Evolutionary conservation across 2,113 vertebrate species (phyloP).

Genomic region (Campylomormyrus tamandua): DNA sequence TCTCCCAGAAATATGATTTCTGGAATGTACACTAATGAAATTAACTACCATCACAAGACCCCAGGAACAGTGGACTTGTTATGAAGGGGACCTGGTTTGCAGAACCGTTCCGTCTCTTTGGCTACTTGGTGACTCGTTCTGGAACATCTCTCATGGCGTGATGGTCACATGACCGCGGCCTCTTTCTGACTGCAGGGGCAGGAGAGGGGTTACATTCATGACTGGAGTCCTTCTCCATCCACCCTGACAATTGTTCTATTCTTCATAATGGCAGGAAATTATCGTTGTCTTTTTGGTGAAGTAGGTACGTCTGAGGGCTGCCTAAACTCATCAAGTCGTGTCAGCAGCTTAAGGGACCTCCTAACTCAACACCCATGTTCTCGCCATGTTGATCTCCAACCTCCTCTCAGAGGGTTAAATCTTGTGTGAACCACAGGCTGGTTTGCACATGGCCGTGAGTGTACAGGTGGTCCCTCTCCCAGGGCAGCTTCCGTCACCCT

Average conservation of each 20-base stretch:
- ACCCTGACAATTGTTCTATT: conserved; percentile 17
- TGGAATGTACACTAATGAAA: conserved; percentile 17
- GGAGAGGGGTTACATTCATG: background rate
- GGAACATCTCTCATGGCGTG: background rate
- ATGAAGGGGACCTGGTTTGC: background rate
- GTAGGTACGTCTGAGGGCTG: background rate
- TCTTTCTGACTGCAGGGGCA: background rate
- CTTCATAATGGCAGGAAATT: conserved; percentile 13
- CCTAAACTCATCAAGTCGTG: background rate
- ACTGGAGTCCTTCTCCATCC: background rate
- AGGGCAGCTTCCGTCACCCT: background rate
- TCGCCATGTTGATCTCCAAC: background rate
- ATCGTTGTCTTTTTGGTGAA: background rate
- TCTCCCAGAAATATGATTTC: background rate
- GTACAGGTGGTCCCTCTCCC: background rate
- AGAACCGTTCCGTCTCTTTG: background rate
- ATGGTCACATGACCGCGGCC: background rate
- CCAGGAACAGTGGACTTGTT: background rate
- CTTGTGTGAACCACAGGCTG: background rate
- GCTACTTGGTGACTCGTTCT: background rate
- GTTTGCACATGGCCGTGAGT: background rate
- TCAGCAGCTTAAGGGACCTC: background rate
- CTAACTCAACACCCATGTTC: background rate
- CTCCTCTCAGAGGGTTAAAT: background rate
- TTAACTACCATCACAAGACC: conserved; percentile 13